A percentile compares a stretch with the other conserved stretches of the same genome.
Evolutionary conservation across 2,888 invertebrate genomes (phyloP).

Genomic region (Lasius platythorax): DNA sequence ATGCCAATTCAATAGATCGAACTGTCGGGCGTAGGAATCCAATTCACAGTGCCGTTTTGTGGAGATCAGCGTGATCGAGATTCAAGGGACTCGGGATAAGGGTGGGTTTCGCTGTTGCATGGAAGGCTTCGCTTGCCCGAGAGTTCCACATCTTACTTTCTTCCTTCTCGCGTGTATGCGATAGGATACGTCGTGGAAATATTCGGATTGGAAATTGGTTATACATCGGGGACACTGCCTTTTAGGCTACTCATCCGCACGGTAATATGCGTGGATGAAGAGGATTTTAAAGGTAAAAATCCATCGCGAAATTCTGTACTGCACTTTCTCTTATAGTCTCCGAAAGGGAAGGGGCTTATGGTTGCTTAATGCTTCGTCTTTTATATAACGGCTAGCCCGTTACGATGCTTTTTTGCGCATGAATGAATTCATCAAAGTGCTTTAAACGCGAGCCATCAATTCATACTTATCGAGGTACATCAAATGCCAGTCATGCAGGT

Average conservation of each 20-base stretch:
- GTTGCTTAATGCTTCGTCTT: constrained; percentile 9
- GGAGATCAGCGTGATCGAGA: constrained; percentile 62
- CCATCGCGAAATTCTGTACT: neutral
- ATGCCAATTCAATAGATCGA: constrained; percentile 65
- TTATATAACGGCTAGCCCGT: neutral
- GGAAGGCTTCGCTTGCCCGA: constrained; percentile 55
- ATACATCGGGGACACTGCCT: constrained; percentile 43
- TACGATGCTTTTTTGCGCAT: neutral
- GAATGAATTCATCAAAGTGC: neutral
- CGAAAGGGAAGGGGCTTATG: neutral
- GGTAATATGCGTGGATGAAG: constrained; percentile 27
- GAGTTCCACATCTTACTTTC: constrained; percentile 33
- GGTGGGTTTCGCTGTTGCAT: constrained; percentile 65
- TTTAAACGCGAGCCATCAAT: constrained; percentile 1
- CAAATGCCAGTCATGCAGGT: no score
- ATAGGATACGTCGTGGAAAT: constrained; percentile 59
- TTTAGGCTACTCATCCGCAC: constrained; percentile 55
- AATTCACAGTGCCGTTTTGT: constrained; percentile 70
- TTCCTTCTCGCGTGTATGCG: constrained; percentile 56
- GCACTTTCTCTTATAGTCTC: neutral
- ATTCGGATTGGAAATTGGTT: constrained; percentile 70
- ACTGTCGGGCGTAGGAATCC: constrained; percentile 74
- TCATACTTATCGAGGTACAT: neutral
- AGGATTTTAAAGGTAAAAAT: constrained; percentile 30
- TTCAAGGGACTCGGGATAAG: constrained; percentile 62